phyloP scores from a whole-genome alignment of 2,113 vertebrate species.

The Phainopepla nitens region DNA sequence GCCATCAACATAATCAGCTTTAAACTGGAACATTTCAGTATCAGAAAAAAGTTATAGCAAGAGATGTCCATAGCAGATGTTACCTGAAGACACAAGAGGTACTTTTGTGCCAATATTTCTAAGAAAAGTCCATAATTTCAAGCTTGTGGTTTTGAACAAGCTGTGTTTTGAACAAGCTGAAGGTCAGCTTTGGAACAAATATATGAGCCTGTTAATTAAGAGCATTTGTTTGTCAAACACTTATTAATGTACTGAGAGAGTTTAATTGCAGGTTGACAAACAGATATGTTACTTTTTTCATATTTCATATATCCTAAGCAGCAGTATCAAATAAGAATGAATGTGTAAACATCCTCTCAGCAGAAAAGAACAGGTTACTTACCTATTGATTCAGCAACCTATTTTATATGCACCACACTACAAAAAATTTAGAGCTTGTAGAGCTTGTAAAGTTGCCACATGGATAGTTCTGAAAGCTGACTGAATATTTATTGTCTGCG shows the following conservation, averaged over 20 bases:
- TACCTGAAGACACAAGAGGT: not conserved
- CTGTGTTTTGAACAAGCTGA: not conserved
- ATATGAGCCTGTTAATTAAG: not conserved
- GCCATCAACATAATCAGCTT: not conserved
- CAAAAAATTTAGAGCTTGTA: not conserved
- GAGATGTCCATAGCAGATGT: not conserved
- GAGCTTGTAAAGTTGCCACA: not conserved
- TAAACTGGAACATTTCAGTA: not conserved
- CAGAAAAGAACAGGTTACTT: not conserved
- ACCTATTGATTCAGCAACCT: not conserved
- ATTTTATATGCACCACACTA: not conserved
- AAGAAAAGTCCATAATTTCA: not conserved
- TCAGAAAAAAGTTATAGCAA: not conserved
- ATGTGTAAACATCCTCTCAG: not conserved
- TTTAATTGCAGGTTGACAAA: not conserved
- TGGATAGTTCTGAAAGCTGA: not conserved
- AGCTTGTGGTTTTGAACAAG: not conserved
- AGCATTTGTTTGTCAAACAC: not conserved
- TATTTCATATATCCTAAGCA: not conserved
- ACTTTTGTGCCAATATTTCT: not conserved
- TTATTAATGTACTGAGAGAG: not conserved
- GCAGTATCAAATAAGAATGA: not conserved
- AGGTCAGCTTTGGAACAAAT: not conserved
- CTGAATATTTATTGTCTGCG: not conserved
- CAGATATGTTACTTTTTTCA: not conserved